phyloP scores from a whole-genome alignment of 2,888 invertebrate species.

The Rhopalosiphum nymphaeae region DNA sequence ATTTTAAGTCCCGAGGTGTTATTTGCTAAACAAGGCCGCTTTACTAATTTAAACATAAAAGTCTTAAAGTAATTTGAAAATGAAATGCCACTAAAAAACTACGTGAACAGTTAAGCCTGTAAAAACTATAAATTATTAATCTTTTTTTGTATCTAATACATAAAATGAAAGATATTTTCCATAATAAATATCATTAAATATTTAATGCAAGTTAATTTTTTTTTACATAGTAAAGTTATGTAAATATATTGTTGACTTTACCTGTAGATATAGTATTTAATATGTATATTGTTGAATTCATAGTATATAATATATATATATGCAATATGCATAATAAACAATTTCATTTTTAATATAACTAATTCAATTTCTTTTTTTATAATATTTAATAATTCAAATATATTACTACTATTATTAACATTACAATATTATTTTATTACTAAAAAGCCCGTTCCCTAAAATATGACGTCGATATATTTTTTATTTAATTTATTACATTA shows the following conservation, averaged over 20 bases:
- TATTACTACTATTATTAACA: neutral
- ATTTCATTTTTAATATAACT: neutral
- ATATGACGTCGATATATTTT: neutral
- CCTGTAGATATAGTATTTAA: neutral
- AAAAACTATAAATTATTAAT: constrained; percentile 37
- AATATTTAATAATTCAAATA: neutral
- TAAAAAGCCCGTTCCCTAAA: too few species aligned
- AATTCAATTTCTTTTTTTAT: neutral
- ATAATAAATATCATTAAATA: constrained; percentile 22
- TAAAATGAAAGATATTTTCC: constrained; percentile 24
- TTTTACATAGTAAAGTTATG: constrained; percentile 22
- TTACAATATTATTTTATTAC: constrained; percentile 3
- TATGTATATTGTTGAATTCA: neutral
- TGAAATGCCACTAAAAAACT: constrained; percentile 27
- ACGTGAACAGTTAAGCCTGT: constrained; percentile 28
- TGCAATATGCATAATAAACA: neutral
- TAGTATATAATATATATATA: neutral
- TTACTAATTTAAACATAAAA: constrained; percentile 39
- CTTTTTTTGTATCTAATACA: neutral
- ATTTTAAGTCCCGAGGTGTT: constrained; percentile 43
- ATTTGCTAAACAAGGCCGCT: constrained; percentile 28
- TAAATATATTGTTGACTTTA: constrained; percentile 21
- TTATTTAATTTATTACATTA: neutral
- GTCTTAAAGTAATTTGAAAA: constrained; percentile 32
- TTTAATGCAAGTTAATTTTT: constrained; percentile 3